phyloP scores from a whole-genome alignment of 92 coral and sea anemone species.

The Diadumene lineata region DNA sequence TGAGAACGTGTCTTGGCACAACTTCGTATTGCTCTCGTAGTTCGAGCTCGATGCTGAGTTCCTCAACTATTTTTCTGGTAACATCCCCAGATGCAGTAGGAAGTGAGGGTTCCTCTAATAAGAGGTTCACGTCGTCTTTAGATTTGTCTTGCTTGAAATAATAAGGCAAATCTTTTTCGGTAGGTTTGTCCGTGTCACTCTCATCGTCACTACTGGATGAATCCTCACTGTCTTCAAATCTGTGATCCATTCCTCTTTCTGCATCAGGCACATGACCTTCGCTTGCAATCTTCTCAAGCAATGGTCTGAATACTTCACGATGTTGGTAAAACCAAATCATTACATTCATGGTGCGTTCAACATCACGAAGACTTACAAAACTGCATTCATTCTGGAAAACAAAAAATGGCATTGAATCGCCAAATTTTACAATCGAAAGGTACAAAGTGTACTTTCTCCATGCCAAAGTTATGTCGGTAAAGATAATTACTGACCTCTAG shows the following conservation, averaged over 20 bases:
- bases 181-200: background rate
- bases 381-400: constrained; percentile 74
- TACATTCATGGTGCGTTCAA: constrained; percentile 89
- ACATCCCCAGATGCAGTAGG: background rate
- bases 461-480: no score
- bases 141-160: background rate
- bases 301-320: constrained; percentile 45
- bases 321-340: constrained; percentile 84
- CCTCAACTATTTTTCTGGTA: no score
- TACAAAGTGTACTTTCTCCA: background rate
- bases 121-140: background rate
- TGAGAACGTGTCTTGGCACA: no score
- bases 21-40: no score
- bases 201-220: background rate
- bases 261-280: background rate
- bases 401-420: no score
- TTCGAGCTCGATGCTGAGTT: no score
- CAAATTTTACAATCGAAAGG: no score
- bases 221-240: constrained; percentile 8
- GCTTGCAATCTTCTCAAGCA: constrained; percentile 31
- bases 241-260: constrained; percentile 9
- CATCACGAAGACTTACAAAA: constrained; percentile 93
- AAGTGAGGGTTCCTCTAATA: background rate
- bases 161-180: background rate
- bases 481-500: no score